Evolutionary conservation across 2,113 vertebrate genomes (phyloP), one percentile per base, ranked within the genome.

Genomic region (Morone saxatilis): DNA sequence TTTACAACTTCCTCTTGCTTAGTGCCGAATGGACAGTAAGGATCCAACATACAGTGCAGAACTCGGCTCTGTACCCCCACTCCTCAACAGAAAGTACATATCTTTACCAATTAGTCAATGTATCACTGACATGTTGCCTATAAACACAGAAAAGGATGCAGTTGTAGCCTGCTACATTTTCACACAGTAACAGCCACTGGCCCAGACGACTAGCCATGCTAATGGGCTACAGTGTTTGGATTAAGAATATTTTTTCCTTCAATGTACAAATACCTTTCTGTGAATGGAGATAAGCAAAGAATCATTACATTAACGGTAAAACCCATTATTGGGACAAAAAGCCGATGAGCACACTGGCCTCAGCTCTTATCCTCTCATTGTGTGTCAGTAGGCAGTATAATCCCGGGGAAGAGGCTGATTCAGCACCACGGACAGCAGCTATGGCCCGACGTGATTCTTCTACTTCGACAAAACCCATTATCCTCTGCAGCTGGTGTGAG

Each of bases 381-480:
- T 76, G 56, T 74, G 59, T 72, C 54, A 62, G 65, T 36, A 22
- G 61, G 43, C 63, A 59, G 63, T 6, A 45, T 73, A 73, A 86
- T 86, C 69, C 84, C 4, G 25, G 19, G 70, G 50, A 68, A 77
- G 62, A 74, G 67, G 69, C 69, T 86, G 76, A 88, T 66, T 86
- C 89, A 91, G 91, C 65, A 91, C 83, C 83, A 76, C 1, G 77
- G 83, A 91, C 89, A 89, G 85, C 79, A 14, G 54, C 74, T 14
- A 1, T 7, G 31, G 66, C n/a, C 41, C 25, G 11, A 69, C 72
- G 63, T 56, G 16, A 31, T 50, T 75, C 59, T 72, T 62, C 47
- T 41, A 1, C 51, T 22, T 25, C 0, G 0, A 63, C 43, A 67
- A 60, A 60, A 76, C 13, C 4, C 59, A 71, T 54, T 70, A 57